Conservation (phyloP, 2,888 invertebrate genomes). For the Pristionchus maxplancki region DNA sequence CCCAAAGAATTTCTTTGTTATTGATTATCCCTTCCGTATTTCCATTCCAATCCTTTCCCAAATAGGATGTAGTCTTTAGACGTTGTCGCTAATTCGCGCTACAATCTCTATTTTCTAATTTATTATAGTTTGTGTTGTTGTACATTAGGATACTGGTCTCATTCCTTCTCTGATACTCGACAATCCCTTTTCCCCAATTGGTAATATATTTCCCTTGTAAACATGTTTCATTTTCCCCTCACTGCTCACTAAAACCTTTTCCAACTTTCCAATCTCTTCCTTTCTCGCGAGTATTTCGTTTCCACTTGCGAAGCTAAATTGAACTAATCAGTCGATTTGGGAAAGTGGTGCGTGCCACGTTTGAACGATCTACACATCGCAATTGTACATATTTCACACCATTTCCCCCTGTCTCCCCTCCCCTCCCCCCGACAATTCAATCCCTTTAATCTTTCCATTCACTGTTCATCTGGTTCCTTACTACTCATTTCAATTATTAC, state of each 20-base stretch:
- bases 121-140: conserved; percentile 12
- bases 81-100: conserved; percentile 7
- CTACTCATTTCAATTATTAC: conserved; percentile 15
- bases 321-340: conserved; percentile 15
- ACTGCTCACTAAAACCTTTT: not conserved
- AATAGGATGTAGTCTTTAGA: conserved; percentile 35
- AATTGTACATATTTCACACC: conserved; percentile 33
- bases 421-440: not conserved
- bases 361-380: conserved; percentile 2
- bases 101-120: not conserved
- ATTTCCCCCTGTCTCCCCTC: not conserved
- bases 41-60: not conserved
- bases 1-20: not conserved
- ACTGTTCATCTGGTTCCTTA: not conserved
- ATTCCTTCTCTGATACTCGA: conserved; percentile 13
- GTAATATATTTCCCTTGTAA: not conserved
- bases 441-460: conserved; percentile 37
- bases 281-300: conserved; percentile 42
- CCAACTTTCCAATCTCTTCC: conserved; percentile 25
- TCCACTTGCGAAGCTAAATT: not conserved
- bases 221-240: not conserved
- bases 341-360: conserved; percentile 6
- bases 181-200: not conserved
- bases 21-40: not conserved
- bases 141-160: conserved; percentile 38